Percentiles rank a stretch among this genome's conserved stretches.
These are phyloP conservation scores for Penaeus chinensis DNA, from an alignment of 1,140 invertebrate genomes.

Conservation along the genomic window DNA sequence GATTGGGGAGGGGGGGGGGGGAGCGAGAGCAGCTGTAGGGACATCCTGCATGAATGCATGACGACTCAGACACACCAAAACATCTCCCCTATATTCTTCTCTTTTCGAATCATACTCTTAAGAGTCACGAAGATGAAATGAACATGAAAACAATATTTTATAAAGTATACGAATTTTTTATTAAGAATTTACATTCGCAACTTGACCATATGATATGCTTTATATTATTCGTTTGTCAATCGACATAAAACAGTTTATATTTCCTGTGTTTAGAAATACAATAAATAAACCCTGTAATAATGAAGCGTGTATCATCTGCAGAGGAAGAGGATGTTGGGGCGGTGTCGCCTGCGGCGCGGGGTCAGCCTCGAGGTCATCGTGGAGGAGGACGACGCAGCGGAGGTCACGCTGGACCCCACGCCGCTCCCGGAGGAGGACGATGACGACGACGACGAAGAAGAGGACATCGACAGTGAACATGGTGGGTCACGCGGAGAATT, in stretches of 20 bases:
- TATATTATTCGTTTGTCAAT: too few species aligned
- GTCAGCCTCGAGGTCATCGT: constrained; percentile 67
- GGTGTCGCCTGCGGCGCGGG: constrained; percentile 65
- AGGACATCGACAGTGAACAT: constrained; percentile 23
- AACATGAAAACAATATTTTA: too few species aligned
- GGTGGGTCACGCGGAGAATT: neutral
- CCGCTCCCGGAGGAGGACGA: constrained; percentile 29
- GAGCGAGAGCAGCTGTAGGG: neutral
- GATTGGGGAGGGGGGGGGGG: neutral
- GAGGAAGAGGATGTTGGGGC: constrained; percentile 40
- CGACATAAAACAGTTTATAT: too few species aligned
- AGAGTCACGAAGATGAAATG: too few species aligned
- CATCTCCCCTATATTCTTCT: too few species aligned
- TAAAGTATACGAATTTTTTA: too few species aligned
- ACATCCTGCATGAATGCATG: neutral
- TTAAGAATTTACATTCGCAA: too few species aligned
- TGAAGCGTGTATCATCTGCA: too few species aligned
- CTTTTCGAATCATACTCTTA: too few species aligned
- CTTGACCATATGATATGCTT: too few species aligned
- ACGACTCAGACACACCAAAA: neutral
- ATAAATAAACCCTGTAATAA: too few species aligned
- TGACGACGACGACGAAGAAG: constrained; percentile 16
- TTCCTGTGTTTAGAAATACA: too few species aligned
- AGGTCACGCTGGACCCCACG: constrained; percentile 27
- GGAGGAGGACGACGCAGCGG: constrained; percentile 64